Percentiles rank a stretch among this genome's conserved stretches.
Evolutionary conservation across 2,113 vertebrate species (phyloP).

Genomic region (Chaetodon trifascialis): DNA sequence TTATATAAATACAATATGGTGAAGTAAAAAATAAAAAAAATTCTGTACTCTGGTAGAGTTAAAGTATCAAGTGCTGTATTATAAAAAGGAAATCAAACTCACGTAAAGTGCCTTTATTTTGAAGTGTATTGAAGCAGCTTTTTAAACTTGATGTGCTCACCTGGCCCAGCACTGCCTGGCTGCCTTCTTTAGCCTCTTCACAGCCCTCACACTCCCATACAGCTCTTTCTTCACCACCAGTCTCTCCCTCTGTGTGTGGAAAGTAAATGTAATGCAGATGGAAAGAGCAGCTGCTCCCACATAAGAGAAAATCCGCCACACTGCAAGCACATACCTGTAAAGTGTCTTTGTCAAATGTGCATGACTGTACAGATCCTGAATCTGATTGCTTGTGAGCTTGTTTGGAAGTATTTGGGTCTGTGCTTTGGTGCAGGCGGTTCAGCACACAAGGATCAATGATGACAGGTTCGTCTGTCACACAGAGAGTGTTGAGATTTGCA

Average conservation of each 20-base stretch:
- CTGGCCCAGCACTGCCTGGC: constrained; percentile 71
- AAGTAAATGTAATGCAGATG: not conserved
- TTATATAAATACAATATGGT: not conserved
- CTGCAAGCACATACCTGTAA: constrained; percentile 32
- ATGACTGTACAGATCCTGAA: not conserved
- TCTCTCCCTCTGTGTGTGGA: constrained; percentile 19
- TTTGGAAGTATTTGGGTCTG: not conserved
- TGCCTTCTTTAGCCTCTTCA: constrained; percentile 67
- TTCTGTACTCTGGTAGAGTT: not conserved
- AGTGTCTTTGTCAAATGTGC: not conserved
- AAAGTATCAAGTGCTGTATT: not conserved
- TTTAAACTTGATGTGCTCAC: constrained; percentile 45
- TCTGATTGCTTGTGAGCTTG: not conserved
- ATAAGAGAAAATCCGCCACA: not conserved
- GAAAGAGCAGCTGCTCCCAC: not conserved
- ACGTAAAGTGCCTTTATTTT: not conserved
- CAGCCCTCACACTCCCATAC: not conserved
- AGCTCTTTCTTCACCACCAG: not conserved
- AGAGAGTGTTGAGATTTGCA: constrained; percentile 19
- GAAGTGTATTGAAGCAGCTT: not conserved
- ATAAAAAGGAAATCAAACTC: not conserved
- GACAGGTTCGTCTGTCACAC: constrained; percentile 2
- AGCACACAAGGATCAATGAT: not conserved
- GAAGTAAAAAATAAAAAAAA: not conserved
- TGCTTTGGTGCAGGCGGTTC: constrained; percentile 11